Percentiles rank a stretch among this genome's conserved stretches.
Evolutionary conservation across 2,888 invertebrate genomes (phyloP).

Genomic region (Sinhomidia bicolor): DNA sequence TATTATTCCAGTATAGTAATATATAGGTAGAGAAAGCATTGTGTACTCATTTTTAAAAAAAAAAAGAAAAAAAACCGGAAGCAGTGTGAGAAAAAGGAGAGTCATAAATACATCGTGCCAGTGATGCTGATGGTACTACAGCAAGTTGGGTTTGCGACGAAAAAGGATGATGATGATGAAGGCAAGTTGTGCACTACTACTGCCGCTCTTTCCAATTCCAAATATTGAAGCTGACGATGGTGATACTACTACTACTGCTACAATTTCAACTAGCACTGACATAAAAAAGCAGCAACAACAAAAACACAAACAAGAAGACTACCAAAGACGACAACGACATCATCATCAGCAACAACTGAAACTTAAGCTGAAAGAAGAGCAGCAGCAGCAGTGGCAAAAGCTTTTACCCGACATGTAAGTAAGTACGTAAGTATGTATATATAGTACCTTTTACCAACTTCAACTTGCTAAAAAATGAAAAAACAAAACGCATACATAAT

Average conservation of each 20-base stretch:
- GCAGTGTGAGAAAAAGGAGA: slow-evolving; percentile 28
- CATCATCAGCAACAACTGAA: background rate
- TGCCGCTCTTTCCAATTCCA: background rate
- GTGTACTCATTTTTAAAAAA: background rate
- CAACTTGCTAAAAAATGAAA: too few species aligned
- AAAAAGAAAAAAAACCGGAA: slow-evolving; percentile 31
- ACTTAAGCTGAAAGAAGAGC: background rate
- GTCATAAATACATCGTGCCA: slow-evolving; percentile 5
- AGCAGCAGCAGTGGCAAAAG: background rate
- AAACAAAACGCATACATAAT: background rate
- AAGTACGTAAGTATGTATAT: slow-evolving; percentile 28
- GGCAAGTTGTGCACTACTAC: background rate
- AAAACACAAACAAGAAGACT: background rate
- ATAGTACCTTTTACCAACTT: background rate
- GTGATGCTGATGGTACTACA: background rate
- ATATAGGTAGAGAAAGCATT: background rate
- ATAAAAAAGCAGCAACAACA: background rate
- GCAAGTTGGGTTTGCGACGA: background rate
- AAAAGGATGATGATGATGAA: slow-evolving; percentile 8
- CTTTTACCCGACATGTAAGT: slow-evolving; percentile 33
- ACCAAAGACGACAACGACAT: background rate
- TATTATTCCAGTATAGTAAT: slow-evolving; percentile 16
- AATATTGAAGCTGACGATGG: background rate
- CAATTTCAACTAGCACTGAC: background rate
- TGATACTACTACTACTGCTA: background rate